Conservation (phyloP, 2,888 invertebrate genomes). For the Drosophila longiperda region DNA sequence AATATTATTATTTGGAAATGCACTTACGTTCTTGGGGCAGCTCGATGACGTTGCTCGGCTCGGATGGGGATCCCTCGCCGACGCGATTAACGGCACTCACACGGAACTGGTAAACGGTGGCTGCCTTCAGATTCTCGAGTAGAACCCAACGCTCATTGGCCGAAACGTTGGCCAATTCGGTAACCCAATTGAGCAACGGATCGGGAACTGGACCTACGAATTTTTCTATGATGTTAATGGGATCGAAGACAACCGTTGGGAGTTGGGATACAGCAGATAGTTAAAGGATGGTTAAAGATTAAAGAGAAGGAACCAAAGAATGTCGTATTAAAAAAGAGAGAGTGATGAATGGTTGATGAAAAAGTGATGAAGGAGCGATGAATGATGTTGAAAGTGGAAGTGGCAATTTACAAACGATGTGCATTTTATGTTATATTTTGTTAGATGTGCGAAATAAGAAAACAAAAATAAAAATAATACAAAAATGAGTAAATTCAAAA, state of each 20-base stretch:
- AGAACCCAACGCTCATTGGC: conserved; percentile 91
- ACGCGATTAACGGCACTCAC: conserved; percentile 98
- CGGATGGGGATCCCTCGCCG: conserved; percentile 96
- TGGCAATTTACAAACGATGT: conserved; percentile 11
- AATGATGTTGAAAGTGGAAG: conserved; percentile 14
- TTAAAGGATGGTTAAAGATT: conserved; percentile 2
- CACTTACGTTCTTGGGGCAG: conserved; percentile 97
- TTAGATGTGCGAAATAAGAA: conserved; percentile 51
- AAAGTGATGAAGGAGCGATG: not conserved
- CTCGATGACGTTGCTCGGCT: conserved; percentile 94
- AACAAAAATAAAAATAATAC: conserved; percentile 57
- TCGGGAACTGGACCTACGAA: conserved; percentile 93
- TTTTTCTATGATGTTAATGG: conserved; percentile 85
- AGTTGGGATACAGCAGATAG: conserved; percentile 27
- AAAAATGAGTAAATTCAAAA: conserved; percentile 53
- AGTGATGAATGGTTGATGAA: conserved; percentile 7
- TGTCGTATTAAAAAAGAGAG: not conserved
- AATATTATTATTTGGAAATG: not conserved
- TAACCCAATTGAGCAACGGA: conserved; percentile 94
- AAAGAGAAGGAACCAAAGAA: conserved; percentile 3
- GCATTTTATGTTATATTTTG: conserved; percentile 14
- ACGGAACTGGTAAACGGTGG: conserved; percentile 97
- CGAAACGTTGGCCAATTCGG: conserved; percentile 94
- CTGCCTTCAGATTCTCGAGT: conserved; percentile 95
- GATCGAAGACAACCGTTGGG: conserved; percentile 42